A percentile compares a stretch with the other conserved stretches of the same genome.
phyloP scores from a whole-genome alignment of 92 coral and sea anemone species.

The Anthopleura xanthogrammica region DNA sequence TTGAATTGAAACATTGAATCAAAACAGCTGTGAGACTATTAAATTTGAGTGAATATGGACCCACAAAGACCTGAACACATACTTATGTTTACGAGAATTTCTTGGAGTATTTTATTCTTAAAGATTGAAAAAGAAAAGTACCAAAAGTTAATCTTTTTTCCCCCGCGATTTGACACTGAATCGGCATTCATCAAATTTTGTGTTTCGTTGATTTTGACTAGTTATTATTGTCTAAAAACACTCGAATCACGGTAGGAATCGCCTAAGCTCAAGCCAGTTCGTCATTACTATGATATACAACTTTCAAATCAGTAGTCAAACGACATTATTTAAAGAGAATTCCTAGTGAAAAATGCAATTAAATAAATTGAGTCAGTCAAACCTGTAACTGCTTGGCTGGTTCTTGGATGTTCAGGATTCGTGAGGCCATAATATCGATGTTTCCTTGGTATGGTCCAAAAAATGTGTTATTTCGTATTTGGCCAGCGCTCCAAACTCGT shows the following conservation, averaged over 20 bases:
- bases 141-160: background rate
- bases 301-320: background rate
- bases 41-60: background rate
- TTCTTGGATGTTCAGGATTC: slow-evolving; percentile 29
- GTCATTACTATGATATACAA: background rate
- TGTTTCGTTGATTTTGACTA: background rate
- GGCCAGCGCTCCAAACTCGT: slow-evolving; percentile 60
- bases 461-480: slow-evolving; percentile 48
- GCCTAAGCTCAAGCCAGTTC: background rate
- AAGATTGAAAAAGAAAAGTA: background rate
- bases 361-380: background rate
- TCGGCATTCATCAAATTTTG: background rate
- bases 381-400: slow-evolving; percentile 27
- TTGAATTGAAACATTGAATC: background rate
- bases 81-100: background rate
- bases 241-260: slow-evolving; percentile 6
- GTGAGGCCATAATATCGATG: background rate
- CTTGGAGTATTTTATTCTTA: background rate
- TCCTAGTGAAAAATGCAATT: slow-evolving; percentile 8
- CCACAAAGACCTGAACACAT: background rate
- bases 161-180: background rate
- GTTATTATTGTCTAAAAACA: background rate
- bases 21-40: slow-evolving; percentile 1
- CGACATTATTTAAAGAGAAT: background rate
- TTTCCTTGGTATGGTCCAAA: slow-evolving; percentile 63